phyloP scores from a whole-genome alignment of 2,797 vertebrate genomes.

The Distichodus sexfasciatus region DNA sequence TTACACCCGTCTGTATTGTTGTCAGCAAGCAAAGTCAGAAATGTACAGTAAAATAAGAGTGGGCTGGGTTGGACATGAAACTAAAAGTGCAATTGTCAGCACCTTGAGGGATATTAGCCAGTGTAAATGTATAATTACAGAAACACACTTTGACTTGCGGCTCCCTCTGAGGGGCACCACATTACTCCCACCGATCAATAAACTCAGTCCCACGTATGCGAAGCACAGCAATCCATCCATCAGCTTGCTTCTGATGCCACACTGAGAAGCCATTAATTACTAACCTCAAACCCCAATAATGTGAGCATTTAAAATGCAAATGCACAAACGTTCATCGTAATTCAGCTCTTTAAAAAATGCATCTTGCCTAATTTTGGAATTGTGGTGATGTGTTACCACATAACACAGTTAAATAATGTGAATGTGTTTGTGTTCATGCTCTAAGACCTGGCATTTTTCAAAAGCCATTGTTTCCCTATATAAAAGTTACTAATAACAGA shows the following conservation, averaged over 20 bases:
- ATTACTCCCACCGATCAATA: slow-evolving; percentile 77
- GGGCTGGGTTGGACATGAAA: slow-evolving; percentile 15
- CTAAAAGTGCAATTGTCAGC: slow-evolving; percentile 60
- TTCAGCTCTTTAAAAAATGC: no score
- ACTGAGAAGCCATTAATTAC: slow-evolving; percentile 63
- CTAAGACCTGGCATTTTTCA: no score
- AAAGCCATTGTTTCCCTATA: no score
- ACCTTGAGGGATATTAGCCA: slow-evolving; percentile 57
- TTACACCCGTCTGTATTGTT: slow-evolving; percentile 5
- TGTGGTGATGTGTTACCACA: slow-evolving; percentile 50
- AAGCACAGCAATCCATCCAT: slow-evolving; percentile 74
- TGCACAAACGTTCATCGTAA: slow-evolving; percentile 42
- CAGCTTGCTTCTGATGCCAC: slow-evolving; percentile 42
- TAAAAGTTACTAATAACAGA: no score
- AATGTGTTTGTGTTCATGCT: no score
- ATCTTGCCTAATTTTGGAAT: slow-evolving; percentile 50
- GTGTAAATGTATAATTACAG: slow-evolving; percentile 77
- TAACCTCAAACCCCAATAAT: slow-evolving; percentile 60
- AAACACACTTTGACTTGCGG: slow-evolving; percentile 69
- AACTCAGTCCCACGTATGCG: slow-evolving; percentile 65
- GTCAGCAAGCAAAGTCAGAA: not conserved
- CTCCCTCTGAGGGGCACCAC: slow-evolving; percentile 57
- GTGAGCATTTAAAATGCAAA: slow-evolving; percentile 62
- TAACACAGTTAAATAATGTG: no score
- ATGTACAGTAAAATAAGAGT: not conserved